These are phyloP conservation scores for Lasioglossum calceatum DNA, from an alignment of 2,888 invertebrate species.

Conservation along the genomic window DNA sequence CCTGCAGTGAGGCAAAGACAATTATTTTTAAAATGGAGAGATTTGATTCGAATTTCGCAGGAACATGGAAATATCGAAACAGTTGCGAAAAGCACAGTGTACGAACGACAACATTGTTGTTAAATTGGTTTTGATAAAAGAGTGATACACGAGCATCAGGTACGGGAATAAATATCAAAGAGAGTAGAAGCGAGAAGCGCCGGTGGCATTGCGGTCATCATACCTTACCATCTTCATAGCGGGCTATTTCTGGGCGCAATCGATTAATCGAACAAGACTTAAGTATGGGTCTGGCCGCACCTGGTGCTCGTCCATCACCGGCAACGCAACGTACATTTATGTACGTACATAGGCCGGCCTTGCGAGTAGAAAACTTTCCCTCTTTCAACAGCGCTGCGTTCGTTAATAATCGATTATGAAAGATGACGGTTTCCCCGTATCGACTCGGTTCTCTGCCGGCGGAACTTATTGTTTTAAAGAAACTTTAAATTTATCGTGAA, in stretches of 20 bases:
- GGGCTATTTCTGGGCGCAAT: conserved; percentile 69
- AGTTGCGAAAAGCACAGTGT: background rate
- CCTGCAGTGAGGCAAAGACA: too few relatives aligned
- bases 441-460: conserved; percentile 62
- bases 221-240: conserved; percentile 62
- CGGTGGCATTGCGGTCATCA: conserved; percentile 58
- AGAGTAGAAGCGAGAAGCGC: conserved; percentile 42
- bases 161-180: conserved; percentile 50
- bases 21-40: too few relatives aligned
- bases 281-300: conserved; percentile 72
- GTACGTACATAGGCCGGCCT: conserved; percentile 61
- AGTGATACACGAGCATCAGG: conserved; percentile 25
- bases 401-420: conserved; percentile 83
- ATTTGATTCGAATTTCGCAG: background rate
- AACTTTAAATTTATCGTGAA: conserved; percentile 81
- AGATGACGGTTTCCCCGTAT: conserved; percentile 76
- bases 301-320: conserved; percentile 75
- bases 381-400: conserved; percentile 69
- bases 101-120: conserved; percentile 20
- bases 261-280: conserved; percentile 78
- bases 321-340: conserved; percentile 67
- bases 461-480: conserved; percentile 78
- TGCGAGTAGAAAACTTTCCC: conserved; percentile 70
- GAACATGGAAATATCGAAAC: background rate
- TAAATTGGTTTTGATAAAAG: conserved; percentile 39